Base-by-base conservation (phyloP, 1,140 invertebrate genomes). In the Physella acuta region DNA sequence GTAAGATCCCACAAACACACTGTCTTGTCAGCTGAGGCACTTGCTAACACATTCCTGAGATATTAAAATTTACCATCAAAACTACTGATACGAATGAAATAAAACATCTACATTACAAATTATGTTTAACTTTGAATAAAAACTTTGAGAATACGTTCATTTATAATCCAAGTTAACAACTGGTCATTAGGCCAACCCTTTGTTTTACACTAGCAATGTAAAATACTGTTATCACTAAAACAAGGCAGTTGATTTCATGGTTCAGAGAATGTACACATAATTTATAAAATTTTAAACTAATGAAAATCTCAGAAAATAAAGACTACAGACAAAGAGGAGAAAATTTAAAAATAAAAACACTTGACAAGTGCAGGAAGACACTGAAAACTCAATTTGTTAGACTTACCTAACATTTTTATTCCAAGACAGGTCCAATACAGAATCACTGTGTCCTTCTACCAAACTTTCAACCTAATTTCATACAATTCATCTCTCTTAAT, bases 1-100 rank as follows among this genome's bases (percentile, higher is more conserved):
- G 94, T 90, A 77, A 99, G 86, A 86, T 99, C 95, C 96, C 97
- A 99, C 2, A 99, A 81, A n/a, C 93, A 86, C 30, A 95, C 90
- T 5, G 92, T 92, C 75, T 89, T 87, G 85, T 98, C 96, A 0
- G 92, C 95, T 8, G 94, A 97, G 1, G 90, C 94, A 87, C 94
- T 97, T 0, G 94, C 94, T 73, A 98, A 81, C 51, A 97, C 88
- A 84, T 96, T 94, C 56, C 91, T 92, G 76, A n/a, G 11, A 49
- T n/a, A n/a, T 49, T n/a, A n/a, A n/a, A 11, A 11, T 14, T n/a
- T 28, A 11, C 11, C 11, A 56, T 16, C 14, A 14, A 28, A 16
- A 56, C 33, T 14, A 33, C 8, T 61, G 28, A 33, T 36, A 16
- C 26, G 24, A 26, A 14, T 26, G 11, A 33, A 16, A 33, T 31